Base-by-base conservation (phyloP, 2,888 invertebrate genomes). In the Myopa testacea region DNA sequence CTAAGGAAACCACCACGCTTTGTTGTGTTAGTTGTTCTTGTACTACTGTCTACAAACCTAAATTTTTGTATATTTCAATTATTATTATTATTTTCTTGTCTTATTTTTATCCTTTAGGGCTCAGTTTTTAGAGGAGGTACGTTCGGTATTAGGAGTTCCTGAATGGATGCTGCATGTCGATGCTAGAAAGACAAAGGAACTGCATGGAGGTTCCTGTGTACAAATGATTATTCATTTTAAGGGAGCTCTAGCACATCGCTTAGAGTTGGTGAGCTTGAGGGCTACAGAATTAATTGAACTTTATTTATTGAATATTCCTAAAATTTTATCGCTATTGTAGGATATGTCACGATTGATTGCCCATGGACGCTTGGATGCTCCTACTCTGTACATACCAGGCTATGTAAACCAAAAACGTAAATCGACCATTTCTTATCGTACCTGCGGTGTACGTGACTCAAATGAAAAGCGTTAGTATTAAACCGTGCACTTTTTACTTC, bases 91-190 rank as follows among this genome's bases (percentile, higher is more conserved):
- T 45, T 45, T 45, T 45, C 45, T 10, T 38, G 12, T 26, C 75
- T 70, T 52, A 37, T 62, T 19, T 69, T n/a, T 62, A 72, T 80
- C 78, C 86, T 88, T 75, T 85, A 96, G 96, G 1, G 93, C 95
- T 0, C 94, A 94, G 89, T 97, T 97, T 90, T 92, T 97, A 82
- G 93, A 93, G 78, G 96, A 96, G 82, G 90, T 96, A 10, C 92
- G 96, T 55, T 91, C 92, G 75, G 93, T 96, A 45, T 92, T 97
- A 93, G 96, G 96, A 45, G 93, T 95, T 76, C 97, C 97, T 0
- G 94, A 94, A 86, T 97, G 97, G 97, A 95, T 96, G 93, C 87
- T 97, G 82, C 93, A 94, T 26, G 94, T 96, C 76, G 97, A 97
- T 90, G 93, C 94, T 58, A 91, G 96, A 7, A 93, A 93, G 87